Evolutionary conservation across 2,113 vertebrate species (phyloP).

Genomic region (Bettongia penicillata): DNA sequence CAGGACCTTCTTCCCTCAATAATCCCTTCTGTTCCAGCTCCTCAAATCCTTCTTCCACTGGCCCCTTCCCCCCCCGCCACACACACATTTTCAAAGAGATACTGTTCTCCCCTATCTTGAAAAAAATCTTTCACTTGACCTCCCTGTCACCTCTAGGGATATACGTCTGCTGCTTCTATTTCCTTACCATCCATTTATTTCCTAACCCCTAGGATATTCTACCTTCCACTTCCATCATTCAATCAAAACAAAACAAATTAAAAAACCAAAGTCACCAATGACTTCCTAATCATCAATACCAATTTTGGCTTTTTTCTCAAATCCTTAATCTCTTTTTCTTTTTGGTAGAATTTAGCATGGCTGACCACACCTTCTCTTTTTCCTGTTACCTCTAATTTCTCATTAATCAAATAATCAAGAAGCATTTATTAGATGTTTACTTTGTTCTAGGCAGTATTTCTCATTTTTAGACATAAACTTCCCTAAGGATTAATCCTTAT

Average conservation of each 20-base stretch:
- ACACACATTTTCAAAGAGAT: not conserved
- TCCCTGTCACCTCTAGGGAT: not conserved
- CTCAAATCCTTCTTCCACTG: not conserved
- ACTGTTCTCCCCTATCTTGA: not conserved
- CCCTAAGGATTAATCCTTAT: not conserved
- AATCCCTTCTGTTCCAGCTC: not conserved
- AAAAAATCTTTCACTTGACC: not conserved
- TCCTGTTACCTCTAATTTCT: not conserved
- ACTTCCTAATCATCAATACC: not conserved
- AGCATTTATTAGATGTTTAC: not conserved
- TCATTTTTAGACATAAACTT: not conserved
- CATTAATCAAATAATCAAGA: not conserved
- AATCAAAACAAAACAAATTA: not conserved
- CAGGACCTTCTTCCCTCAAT: not conserved
- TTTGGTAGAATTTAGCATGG: not conserved
- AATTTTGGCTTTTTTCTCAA: not conserved
- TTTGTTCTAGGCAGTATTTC: not conserved
- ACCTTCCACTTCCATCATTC: not conserved
- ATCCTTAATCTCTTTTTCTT: not conserved
- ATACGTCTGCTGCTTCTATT: not conserved
- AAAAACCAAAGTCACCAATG: not conserved
- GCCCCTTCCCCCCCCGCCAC: not conserved
- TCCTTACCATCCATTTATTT: not conserved
- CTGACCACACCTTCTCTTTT: not conserved
- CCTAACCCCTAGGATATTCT: not conserved